Evolutionary conservation across 1,140 invertebrate species (phyloP).

Genomic region (Diorhabda carinulata): DNA sequence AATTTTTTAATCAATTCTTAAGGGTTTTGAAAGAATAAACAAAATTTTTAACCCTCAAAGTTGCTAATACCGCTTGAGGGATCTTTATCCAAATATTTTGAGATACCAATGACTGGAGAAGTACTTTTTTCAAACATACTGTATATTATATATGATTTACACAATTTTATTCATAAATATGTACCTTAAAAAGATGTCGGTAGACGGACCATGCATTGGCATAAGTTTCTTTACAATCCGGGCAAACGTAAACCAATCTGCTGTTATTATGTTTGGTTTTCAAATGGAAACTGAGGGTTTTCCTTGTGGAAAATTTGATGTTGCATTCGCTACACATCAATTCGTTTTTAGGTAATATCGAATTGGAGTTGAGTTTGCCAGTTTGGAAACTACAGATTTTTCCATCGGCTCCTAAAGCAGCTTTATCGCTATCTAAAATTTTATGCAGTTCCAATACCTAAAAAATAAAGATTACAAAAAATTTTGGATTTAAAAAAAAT

Average conservation of each 20-base stretch:
- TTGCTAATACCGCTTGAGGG: no score
- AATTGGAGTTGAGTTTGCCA: constrained; percentile 30
- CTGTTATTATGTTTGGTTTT: constrained; percentile 65
- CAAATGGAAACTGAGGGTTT: constrained; percentile 65
- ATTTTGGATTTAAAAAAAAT: background rate
- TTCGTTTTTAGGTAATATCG: constrained; percentile 41
- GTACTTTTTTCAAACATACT: no score
- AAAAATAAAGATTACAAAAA: constrained; percentile 27
- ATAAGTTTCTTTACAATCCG: constrained; percentile 64
- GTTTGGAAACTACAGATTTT: constrained; percentile 50
- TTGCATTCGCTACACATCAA: constrained; percentile 51
- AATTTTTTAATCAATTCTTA: no score
- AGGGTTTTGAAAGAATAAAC: no score
- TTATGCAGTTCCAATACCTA: constrained; percentile 56
- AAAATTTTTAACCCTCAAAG: no score
- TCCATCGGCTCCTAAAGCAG: constrained; percentile 58
- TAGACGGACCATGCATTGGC: constrained; percentile 67
- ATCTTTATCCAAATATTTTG: no score
- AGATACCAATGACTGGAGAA: no score
- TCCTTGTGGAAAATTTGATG: constrained; percentile 63
- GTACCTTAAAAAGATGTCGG: constrained; percentile 51
- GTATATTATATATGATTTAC: no score
- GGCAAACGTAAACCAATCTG: constrained; percentile 62
- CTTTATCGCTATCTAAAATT: constrained; percentile 52
- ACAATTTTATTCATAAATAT: background rate